Base-by-base conservation (phyloP, 1,140 invertebrate species). In the Streblospio benedicti region DNA sequence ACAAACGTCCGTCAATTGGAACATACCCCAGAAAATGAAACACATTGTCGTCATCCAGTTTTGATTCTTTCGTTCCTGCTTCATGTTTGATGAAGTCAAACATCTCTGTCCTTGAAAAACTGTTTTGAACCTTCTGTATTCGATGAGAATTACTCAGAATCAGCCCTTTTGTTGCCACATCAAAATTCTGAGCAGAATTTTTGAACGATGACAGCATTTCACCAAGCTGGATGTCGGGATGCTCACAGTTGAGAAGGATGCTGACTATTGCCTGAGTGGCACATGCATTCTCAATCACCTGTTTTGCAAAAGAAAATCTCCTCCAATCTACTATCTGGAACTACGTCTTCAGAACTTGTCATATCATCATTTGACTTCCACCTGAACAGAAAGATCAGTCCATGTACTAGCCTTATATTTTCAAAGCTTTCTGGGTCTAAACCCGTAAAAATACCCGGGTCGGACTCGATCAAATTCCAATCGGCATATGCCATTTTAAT, bases 391-490 rank as follows among this genome's bases (percentile, higher is more conserved):
- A 99, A 99, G 76, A 99, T 97, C 27, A 99, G 81, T 27, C 97
- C 97, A 83, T 98, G 91, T 16, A 99, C 88, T 3, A 96, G 95
- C 70, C 91, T 91, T 38, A 97, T 80, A 69, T 88, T 86, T 71
- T 91, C 86, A 78, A 97, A 96, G 60, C 87, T 85, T 41, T 90
- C 86, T 60, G 87, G 61, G 65, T 78, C 85, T 71, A 99, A 83
- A 71, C 87, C 93, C 0, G 94, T 96, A 77, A 99, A 99, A 54
- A 99, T 93, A 16, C 94, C 95, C 6, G 97, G 96, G 83, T 99
- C 96, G 79, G 92, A 96, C 80, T 99, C 96, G 73, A 99, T 99
- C 51, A 97, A 81, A 85, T 95, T 97, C 96, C 96, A 99, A 79
- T 97, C 91, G 60, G 93, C 94, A 65, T n/a, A n/a, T n/a, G n/a